A percentile compares a stretch with the other conserved stretches of the same genome.
Conservation (phyloP, 2,888 invertebrate genomes). For the Lamproptera curius region DNA sequence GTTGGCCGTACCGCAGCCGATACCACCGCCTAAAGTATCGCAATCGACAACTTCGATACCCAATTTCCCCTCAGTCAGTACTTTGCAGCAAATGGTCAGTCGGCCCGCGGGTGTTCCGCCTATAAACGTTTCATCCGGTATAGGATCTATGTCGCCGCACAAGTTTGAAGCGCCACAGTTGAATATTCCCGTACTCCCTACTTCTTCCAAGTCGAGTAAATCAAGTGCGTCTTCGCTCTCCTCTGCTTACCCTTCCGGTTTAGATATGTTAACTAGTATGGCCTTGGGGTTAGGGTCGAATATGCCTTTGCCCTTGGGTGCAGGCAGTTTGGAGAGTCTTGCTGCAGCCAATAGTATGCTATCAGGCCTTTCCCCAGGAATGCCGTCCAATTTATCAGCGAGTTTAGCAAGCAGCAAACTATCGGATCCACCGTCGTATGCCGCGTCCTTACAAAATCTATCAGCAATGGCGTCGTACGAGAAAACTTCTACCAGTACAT, state of each 20-base stretch:
- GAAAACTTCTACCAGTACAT: slow-evolving; percentile 66
- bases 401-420: slow-evolving; percentile 62
- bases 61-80: slow-evolving; percentile 71
- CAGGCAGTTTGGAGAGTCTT: slow-evolving; percentile 64
- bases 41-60: slow-evolving; percentile 53
- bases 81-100: slow-evolving; percentile 73
- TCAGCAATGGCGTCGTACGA: slow-evolving; percentile 63
- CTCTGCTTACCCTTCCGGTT: slow-evolving; percentile 66
- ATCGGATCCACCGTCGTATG: slow-evolving; percentile 68
- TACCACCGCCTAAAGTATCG: slow-evolving; percentile 64
- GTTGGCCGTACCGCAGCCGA: slow-evolving; percentile 77
- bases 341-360: slow-evolving; percentile 74
- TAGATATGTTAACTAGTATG: slow-evolving; percentile 75
- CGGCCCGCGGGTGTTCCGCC: slow-evolving; percentile 71
- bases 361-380: slow-evolving; percentile 58
- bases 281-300: slow-evolving; percentile 68
- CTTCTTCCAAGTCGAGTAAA: slow-evolving; percentile 78
- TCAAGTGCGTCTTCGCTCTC: slow-evolving; percentile 73
- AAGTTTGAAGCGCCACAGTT: slow-evolving; percentile 76
- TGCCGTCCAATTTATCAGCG: slow-evolving; percentile 62
- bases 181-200: slow-evolving; percentile 79
- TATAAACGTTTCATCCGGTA: slow-evolving; percentile 65
- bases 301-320: slow-evolving; percentile 61
- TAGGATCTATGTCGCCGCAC: slow-evolving; percentile 72
- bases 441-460: slow-evolving; percentile 64